These are phyloP conservation scores for Tromatobia lineatoria DNA, from an alignment of 2,888 invertebrate species.

Conservation along the genomic window DNA sequence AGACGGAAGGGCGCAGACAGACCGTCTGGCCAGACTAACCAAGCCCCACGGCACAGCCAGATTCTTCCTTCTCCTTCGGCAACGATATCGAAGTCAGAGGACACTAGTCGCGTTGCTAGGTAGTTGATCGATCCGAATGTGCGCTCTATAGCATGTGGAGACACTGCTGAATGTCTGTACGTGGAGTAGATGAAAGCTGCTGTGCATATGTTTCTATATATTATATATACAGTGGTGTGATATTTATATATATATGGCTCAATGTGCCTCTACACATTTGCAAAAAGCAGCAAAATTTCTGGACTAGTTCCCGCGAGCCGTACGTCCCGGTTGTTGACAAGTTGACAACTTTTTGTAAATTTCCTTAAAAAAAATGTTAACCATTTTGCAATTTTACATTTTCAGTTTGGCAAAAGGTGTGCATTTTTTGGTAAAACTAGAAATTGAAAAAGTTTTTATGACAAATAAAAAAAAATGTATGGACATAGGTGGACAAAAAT, in stretches of 20 bases:
- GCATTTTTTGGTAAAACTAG: too few relatives aligned
- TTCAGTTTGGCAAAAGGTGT: too few relatives aligned
- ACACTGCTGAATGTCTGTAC: not conserved
- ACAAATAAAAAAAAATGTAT: too few relatives aligned
- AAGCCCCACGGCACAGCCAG: constrained; percentile 11
- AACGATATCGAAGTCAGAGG: constrained; percentile 55
- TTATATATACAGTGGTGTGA: constrained; percentile 13
- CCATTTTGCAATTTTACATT: too few relatives aligned
- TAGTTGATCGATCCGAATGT: constrained; percentile 67
- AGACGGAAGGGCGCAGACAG: constrained; percentile 34
- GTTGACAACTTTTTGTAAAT: not conserved
- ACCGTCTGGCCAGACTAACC: constrained; percentile 41
- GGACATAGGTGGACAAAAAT: too few relatives aligned
- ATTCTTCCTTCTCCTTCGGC: constrained; percentile 58
- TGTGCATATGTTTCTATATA: not conserved
- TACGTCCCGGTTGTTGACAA: not conserved
- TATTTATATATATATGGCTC: constrained; percentile 21
- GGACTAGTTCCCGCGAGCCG: not conserved
- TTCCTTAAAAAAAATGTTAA: too few relatives aligned
- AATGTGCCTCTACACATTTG: constrained; percentile 29
- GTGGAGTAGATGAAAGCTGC: not conserved
- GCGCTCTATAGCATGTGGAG: constrained; percentile 11
- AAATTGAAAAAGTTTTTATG: too few relatives aligned
- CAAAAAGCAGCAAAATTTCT: constrained; percentile 27
- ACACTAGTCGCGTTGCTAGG: constrained; percentile 61